Base-by-base conservation (phyloP, 92 coral and sea anemone genomes). In the Parazoanthus atlanticus region DNA sequence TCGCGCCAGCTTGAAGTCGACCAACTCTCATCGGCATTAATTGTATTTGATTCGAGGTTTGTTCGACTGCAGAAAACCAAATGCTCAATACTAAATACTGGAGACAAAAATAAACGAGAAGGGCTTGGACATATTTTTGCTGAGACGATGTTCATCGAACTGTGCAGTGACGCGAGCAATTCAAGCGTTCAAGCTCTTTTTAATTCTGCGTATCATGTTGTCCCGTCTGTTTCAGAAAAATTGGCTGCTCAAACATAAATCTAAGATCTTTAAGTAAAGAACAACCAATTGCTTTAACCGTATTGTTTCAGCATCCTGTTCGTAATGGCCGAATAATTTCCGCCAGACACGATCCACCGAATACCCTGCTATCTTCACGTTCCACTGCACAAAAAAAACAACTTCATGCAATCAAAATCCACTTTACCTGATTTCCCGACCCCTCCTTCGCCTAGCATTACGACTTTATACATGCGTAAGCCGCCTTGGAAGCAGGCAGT, bases 341-440 rank as follows among this genome's bases (percentile, higher is more conserved):
- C 87, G 87, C 87, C 87, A 84, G 77, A 70, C 78, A 84, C 32
- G 77, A 84, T 8, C 23, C 78, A 47, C 26, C 49, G 56, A 38
- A 76, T 34, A 1, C 58, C 46, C 82, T 43, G 82, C 8, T 17
- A 80, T 58, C 77, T 86, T 56, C 73, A 75, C 75, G 89, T 56
- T 74, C 54, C 81, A 86, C 40, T 86, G 89, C 81, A 77, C 89
- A 86, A 52, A 41, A 52, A 41, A 79, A 74, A 75, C 81, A 74
- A 32, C 23, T 32, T 32, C 47, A 32, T 40, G 21, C 79, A 17
- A 38, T 61, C 80, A 52, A 56, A 86, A 33, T 25, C 32, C 43
- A 74, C 81, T 89, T 46, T 65, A 93, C 95, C 95, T 85, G 95
- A 93, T 58, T 93, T 93, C 25, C 95, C 95, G 0, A 93, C 95